phyloP scores from a whole-genome alignment of 2,113 vertebrate species.

The Melanocharis versteri region DNA sequence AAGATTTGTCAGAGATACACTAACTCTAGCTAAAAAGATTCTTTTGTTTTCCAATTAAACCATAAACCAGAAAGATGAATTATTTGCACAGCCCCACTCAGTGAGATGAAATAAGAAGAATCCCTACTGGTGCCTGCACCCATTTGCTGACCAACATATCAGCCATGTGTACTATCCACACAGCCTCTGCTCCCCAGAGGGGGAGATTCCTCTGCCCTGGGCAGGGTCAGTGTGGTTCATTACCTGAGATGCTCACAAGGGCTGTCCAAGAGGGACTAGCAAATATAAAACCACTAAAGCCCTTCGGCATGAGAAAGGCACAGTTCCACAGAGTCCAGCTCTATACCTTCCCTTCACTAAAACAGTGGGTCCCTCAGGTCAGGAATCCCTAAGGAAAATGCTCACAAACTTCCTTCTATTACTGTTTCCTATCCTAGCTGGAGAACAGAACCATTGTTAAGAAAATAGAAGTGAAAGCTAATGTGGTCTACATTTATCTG shows the following conservation, averaged over 20 bases:
- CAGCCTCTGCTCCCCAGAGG: neutral
- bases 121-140: neutral
- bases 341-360: neutral
- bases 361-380: neutral
- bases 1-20: neutral
- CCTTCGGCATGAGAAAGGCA: neutral
- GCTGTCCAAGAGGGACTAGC: neutral
- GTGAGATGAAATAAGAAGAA: neutral
- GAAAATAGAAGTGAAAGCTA: constrained; percentile 51
- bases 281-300: neutral
- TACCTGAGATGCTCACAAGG: neutral
- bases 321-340: neutral
- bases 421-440: constrained; percentile 40
- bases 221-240: neutral
- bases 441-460: constrained; percentile 52
- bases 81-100: neutral
- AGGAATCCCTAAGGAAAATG: neutral
- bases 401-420: neutral
- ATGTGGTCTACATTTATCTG: constrained; percentile 66
- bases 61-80: neutral
- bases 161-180: neutral
- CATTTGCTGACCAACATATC: neutral
- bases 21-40: neutral
- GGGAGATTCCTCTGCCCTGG: neutral
- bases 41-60: neutral